Evolutionary conservation across 2,113 vertebrate genomes (phyloP), one percentile per base, ranked within the genome.

Genomic region (Pardalotus punctatus): DNA sequence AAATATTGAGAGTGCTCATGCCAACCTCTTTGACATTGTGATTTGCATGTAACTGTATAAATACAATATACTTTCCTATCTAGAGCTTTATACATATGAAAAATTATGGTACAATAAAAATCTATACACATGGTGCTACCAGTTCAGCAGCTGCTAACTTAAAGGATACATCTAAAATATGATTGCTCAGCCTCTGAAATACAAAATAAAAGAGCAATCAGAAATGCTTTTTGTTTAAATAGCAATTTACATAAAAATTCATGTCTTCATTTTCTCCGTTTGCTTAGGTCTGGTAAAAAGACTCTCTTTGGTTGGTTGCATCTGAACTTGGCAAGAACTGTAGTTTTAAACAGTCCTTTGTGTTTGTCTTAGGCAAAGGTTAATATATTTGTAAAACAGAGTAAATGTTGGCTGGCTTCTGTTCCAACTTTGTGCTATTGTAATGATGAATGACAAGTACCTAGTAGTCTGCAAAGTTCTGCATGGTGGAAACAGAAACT

Each of bases 211-310:
- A 97, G 94, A 97, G 95, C 95, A 96, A 96, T 96, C 88, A 98
- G 88, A 97, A 97, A 86, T 92, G 90, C 61, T 97, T 97, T 96
- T 95, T 73, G 86, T 93, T 98, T 98, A 98, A 98, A 98, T 97
- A 98, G 91, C 93, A 95, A 95, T 96, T 96, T 96, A 97, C 95
- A 98, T 88, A 96, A 97, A 97, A 92, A 95, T 95, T 97, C n/a
- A 95, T 95, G 77, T 97, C 97, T 98, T 98, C 95, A 96, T 97
- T 95, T 94, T 95, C 91, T 94, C 88, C 76, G 61, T 88, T 93
- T 94, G 67, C 83, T 97, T 96, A 96, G 60, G 85, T 91, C 62
- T 96, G 47, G 79, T 92, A 95, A 95, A 96, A 97, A 95, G 38
- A 50, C 74, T 97, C 42, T 74, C n/a, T 91, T 95, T 96, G 95